phyloP scores from a whole-genome alignment of 92 coral and sea anemone species.

The Blastomussa wellsi region DNA sequence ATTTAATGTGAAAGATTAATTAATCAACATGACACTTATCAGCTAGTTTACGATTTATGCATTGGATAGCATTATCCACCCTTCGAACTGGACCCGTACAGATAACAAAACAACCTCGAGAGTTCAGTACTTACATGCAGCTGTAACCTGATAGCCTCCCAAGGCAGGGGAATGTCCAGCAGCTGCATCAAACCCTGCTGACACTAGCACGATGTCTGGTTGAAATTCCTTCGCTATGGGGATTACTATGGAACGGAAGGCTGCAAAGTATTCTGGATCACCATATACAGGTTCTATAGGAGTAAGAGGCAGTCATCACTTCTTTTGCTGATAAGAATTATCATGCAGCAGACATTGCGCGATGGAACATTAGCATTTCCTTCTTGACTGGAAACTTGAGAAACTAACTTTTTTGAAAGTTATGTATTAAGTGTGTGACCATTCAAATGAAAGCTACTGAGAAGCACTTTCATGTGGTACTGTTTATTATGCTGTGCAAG shows the following conservation, averaged over 20 bases:
- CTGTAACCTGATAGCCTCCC: slow-evolving; percentile 97
- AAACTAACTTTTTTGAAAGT: no score
- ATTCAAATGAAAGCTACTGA: no score
- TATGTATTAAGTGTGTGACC: no score
- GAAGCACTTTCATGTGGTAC: no score
- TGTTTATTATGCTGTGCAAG: no score
- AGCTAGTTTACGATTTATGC: no score
- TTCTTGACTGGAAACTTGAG: no score
- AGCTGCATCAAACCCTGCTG: slow-evolving; percentile 99
- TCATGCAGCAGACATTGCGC: neutral
- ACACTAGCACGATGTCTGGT: slow-evolving; percentile 90
- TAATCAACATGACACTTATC: no score
- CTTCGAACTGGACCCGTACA: neutral
- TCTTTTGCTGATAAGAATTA: neutral
- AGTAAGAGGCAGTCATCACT: neutral
- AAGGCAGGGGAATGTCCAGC: slow-evolving; percentile 96
- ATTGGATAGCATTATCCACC: no score
- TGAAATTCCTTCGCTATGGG: slow-evolving; percentile 97
- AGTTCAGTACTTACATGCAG: slow-evolving; percentile 78
- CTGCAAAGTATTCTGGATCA: slow-evolving; percentile 96
- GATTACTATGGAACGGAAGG: slow-evolving; percentile 96
- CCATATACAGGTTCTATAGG: slow-evolving; percentile 88
- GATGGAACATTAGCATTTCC: no score
- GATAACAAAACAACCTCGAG: neutral
- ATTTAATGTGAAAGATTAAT: no score